phyloP scores from a whole-genome alignment of 2,797 vertebrate species.

The Perdix hodgsoniae region DNA sequence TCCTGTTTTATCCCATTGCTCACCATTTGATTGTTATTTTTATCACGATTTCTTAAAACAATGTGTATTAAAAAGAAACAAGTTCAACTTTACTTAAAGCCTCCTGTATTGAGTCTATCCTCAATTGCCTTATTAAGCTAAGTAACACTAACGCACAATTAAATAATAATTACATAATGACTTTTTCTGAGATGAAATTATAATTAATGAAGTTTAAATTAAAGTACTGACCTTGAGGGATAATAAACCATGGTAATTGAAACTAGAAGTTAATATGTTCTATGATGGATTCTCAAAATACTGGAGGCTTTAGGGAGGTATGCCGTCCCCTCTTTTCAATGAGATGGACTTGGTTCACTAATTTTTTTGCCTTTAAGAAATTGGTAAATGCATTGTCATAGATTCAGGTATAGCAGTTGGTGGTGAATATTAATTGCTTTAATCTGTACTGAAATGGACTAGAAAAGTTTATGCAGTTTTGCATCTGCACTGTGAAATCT shows the following conservation, averaged over 20 bases:
- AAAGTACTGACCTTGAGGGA: slow-evolving; percentile 33
- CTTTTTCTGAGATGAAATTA: slow-evolving; percentile 24
- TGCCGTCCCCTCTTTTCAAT: neutral
- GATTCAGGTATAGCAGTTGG: neutral
- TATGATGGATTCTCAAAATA: neutral
- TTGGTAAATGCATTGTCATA: neutral
- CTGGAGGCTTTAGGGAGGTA: neutral
- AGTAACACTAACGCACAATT: neutral
- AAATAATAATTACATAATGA: slow-evolving; percentile 45
- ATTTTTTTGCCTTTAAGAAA: neutral
- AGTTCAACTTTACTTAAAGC: neutral
- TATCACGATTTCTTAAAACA: neutral
- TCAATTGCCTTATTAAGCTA: neutral
- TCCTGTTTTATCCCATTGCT: neutral
- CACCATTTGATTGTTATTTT: neutral
- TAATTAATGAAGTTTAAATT: slow-evolving; percentile 45
- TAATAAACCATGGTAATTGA: slow-evolving; percentile 15
- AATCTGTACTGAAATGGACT: neutral
- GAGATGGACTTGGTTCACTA: neutral
- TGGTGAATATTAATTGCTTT: neutral
- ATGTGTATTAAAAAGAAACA: neutral
- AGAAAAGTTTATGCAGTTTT: neutral
- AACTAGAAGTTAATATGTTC: neutral
- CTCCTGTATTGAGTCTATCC: neutral
- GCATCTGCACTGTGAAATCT: neutral